A percentile compares a stretch with the other conserved stretches of the same genome.
Conservation (phyloP, 2,113 vertebrate species). For the Porphyrio hochstetteri region DNA sequence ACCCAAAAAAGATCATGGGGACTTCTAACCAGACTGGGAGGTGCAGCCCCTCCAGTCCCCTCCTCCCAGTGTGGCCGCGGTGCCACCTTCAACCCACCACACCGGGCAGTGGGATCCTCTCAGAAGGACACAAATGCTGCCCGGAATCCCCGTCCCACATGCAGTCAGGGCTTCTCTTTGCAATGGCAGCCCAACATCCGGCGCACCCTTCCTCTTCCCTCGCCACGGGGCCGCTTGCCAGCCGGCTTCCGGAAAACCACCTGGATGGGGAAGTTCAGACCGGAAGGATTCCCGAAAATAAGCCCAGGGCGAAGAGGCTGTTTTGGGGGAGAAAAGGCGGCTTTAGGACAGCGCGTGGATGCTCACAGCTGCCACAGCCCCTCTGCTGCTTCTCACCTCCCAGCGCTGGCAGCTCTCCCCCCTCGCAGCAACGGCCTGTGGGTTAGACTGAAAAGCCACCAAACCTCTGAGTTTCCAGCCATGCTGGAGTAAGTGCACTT, state of each 20-base stretch:
- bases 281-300: too few relatives aligned
- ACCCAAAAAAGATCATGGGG: not conserved
- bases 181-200: too few relatives aligned
- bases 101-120: fast-evolving
- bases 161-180: too few relatives aligned
- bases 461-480: not conserved
- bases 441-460: not conserved
- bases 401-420: not conserved
- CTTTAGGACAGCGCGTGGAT: not conserved
- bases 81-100: too few relatives aligned
- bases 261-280: too few relatives aligned
- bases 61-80: too few relatives aligned
- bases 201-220: too few relatives aligned
- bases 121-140: not conserved
- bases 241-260: too few relatives aligned
- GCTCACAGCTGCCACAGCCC: not conserved
- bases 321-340: not conserved
- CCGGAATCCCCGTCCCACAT: not conserved
- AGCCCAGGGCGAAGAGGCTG: not conserved
- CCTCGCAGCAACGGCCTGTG: not conserved
- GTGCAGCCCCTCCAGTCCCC: too few relatives aligned
- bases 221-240: too few relatives aligned
- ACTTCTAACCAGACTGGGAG: too few relatives aligned
- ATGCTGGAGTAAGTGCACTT: fast-evolving
- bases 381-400: not conserved